A percentile compares a stretch with the other conserved stretches of the same genome.
These are phyloP conservation scores for Probosciger aterrimus DNA, from an alignment of 2,113 vertebrate species.

Conservation along the genomic window DNA sequence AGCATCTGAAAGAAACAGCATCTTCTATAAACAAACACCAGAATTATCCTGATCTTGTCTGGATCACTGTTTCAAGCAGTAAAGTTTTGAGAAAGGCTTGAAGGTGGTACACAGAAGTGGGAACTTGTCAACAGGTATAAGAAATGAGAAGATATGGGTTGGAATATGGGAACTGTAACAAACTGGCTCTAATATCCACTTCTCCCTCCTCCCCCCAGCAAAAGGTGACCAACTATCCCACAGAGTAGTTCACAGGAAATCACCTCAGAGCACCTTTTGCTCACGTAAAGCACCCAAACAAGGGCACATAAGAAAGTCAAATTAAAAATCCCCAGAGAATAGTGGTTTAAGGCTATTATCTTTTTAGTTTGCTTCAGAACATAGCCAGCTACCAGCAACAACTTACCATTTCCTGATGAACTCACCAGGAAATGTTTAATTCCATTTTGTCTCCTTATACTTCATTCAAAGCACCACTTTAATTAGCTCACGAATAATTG, in stretches of 20 bases:
- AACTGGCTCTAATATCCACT: neutral
- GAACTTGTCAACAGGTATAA: neutral
- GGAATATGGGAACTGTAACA: neutral
- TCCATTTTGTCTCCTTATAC: neutral
- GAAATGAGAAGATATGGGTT: neutral
- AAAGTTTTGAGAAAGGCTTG: neutral
- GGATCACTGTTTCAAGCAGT: neutral
- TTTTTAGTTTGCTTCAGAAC: neutral
- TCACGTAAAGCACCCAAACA: fast-evolving
- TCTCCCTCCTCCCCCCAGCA: neutral
- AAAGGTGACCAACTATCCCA: fast-evolving
- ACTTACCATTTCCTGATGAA: neutral
- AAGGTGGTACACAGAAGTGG: too few species aligned
- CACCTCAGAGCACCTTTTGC: neutral
- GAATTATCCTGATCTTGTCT: neutral
- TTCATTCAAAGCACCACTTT: neutral
- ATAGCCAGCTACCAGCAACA: neutral
- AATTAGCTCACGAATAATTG: neutral
- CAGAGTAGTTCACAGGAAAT: fast-evolving
- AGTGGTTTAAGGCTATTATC: neutral
- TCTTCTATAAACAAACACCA: neutral
- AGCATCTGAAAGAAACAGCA: neutral
- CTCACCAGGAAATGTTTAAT: neutral
- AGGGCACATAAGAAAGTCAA: fast-evolving
- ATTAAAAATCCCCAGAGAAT: neutral